Conservation (phyloP, 2,113 vertebrate species). For the Burhinus bistriatus region DNA sequence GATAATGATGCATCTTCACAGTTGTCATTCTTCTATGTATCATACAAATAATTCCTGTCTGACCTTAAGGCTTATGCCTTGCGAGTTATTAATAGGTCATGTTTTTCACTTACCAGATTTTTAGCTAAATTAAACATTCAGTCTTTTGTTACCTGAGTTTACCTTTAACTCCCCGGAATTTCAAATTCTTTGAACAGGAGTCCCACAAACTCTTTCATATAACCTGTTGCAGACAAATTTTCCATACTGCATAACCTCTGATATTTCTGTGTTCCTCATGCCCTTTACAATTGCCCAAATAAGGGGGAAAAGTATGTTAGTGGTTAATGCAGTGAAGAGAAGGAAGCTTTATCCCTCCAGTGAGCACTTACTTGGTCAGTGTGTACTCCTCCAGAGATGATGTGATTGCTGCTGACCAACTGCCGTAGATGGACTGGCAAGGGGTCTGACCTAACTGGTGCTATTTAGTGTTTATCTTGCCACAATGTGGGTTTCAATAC, state of each 20-base stretch:
- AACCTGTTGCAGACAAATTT: neutral
- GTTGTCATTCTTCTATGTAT: neutral
- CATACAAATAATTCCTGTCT: neutral
- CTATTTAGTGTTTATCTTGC: neutral
- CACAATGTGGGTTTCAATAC: neutral
- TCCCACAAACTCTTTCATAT: neutral
- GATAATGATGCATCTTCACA: neutral
- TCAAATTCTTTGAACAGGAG: neutral
- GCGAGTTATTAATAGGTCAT: neutral
- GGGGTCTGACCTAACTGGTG: neutral
- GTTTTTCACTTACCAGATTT: neutral
- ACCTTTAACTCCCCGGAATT: neutral
- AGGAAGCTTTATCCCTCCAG: neutral
- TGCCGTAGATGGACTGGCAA: neutral
- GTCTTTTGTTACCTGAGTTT: neutral
- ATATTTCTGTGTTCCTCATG: neutral
- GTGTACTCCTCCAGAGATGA: neutral
- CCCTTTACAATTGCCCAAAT: neutral
- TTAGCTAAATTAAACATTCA: neutral
- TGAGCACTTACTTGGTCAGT: neutral
- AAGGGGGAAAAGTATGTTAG: neutral
- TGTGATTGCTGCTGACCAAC: neutral
- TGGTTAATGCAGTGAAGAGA: neutral
- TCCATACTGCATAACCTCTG: too few relatives aligned
- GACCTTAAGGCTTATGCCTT: neutral